Conservation (phyloP, 2,797 vertebrate genomes). For the Siniperca scherzeri region DNA sequence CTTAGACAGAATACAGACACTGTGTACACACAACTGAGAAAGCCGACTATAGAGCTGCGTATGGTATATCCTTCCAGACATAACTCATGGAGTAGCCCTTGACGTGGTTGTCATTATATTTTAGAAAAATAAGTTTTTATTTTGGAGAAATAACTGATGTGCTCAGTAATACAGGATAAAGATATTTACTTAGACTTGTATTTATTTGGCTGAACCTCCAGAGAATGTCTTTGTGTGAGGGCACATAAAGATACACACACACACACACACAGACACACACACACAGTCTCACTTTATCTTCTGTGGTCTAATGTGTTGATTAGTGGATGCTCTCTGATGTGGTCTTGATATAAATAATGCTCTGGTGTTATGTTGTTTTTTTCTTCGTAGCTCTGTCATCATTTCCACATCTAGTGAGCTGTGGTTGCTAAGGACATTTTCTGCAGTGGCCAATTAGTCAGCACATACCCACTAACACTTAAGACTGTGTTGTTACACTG, state of each 20-base stretch:
- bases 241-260: not conserved
- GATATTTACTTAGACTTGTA: not conserved
- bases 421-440: conserved; percentile 36
- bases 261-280: not conserved
- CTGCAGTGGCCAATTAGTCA: conserved; percentile 48
- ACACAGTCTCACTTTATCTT: conserved; percentile 1
- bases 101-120: not conserved
- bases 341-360: conserved; percentile 31
- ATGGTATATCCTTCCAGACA: not conserved
- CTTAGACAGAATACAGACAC: not conserved
- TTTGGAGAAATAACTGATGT: not conserved
- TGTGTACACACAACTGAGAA: not conserved
- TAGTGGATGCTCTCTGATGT: not conserved
- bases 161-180: not conserved
- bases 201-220: conserved; percentile 14
- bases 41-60: not conserved
- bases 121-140: not conserved
- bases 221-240: conserved; percentile 15
- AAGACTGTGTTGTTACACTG: not conserved
- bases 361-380: not conserved
- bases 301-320: not conserved
- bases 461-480: conserved; percentile 21
- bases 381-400: conserved; percentile 11
- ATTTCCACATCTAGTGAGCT: conserved; percentile 43
- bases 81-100: not conserved